Evolutionary conservation across 1,140 invertebrate species (phyloP).

Genomic region (Zophobas atratus): DNA sequence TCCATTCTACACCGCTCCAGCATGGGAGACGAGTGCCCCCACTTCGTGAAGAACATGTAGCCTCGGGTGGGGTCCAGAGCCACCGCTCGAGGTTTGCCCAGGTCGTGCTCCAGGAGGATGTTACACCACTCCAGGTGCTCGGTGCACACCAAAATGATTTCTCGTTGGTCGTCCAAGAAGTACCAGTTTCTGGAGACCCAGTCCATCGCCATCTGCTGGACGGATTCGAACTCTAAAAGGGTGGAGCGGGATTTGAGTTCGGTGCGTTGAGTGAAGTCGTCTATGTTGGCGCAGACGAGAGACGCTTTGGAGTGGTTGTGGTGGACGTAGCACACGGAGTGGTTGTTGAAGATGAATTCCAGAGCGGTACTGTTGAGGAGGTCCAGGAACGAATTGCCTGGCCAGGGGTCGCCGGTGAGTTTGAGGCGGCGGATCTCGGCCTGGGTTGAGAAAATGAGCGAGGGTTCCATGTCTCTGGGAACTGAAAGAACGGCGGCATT

Average conservation of each 20-base stretch:
- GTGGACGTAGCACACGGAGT: slow-evolving; percentile 80
- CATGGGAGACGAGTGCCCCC: slow-evolving; percentile 75
- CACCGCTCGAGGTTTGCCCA: slow-evolving; percentile 83
- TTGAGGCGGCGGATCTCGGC: slow-evolving; percentile 71
- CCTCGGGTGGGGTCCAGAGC: slow-evolving; percentile 87
- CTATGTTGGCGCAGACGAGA: slow-evolving; percentile 75
- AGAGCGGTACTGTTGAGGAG: slow-evolving; percentile 69
- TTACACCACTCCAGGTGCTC: slow-evolving; percentile 76
- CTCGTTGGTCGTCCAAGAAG: slow-evolving; percentile 82
- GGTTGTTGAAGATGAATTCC: slow-evolving; percentile 74
- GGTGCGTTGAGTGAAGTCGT: slow-evolving; percentile 74
- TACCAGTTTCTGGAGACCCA: slow-evolving; percentile 92
- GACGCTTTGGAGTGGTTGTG: slow-evolving; percentile 71
- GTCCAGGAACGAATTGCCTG: slow-evolving; percentile 67
- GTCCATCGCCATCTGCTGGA: slow-evolving; percentile 84
- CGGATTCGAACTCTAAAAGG: slow-evolving; percentile 73
- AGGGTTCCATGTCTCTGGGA: slow-evolving; percentile 70
- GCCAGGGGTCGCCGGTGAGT: slow-evolving; percentile 70
- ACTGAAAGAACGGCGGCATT: slow-evolving; percentile 65
- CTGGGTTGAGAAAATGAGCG: slow-evolving; percentile 72
- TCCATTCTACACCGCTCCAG: slow-evolving; percentile 77
- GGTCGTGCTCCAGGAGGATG: slow-evolving; percentile 77
- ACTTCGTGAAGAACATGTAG: slow-evolving; percentile 85
- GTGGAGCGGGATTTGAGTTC: slow-evolving; percentile 72
- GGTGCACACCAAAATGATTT: slow-evolving; percentile 82